Evolutionary conservation across 2,888 invertebrate genomes (phyloP).

Genomic region (Stenurella melanura): DNA sequence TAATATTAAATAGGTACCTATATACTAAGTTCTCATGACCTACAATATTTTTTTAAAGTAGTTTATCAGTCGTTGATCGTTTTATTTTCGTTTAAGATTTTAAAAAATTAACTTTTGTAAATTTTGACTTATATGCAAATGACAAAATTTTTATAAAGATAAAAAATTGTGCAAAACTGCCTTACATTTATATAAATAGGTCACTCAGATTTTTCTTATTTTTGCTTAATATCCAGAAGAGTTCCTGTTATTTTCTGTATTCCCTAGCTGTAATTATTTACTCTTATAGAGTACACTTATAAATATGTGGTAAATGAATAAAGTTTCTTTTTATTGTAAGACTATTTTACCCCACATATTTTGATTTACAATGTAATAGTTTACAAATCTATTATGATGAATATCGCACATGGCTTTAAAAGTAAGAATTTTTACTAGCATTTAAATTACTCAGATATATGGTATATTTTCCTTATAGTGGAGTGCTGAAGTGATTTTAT

Average conservation of each 20-base stretch:
- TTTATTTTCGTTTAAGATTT: background rate
- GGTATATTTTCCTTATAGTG: constrained; percentile 41
- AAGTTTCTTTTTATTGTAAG: constrained; percentile 32
- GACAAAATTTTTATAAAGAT: background rate
- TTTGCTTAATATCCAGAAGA: background rate
- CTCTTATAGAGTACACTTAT: constrained; percentile 58
- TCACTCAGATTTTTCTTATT: background rate
- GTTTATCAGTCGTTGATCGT: background rate
- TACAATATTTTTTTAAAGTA: too few relatives aligned
- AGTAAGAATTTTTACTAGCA: constrained; percentile 56
- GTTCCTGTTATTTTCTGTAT: background rate
- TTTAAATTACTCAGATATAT: constrained; percentile 48
- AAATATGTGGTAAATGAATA: constrained; percentile 40
- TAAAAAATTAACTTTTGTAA: constrained; percentile 8
- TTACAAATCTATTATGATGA: constrained; percentile 60
- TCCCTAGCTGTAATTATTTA: constrained; percentile 47
- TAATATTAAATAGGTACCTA: background rate
- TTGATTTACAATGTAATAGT: constrained; percentile 54
- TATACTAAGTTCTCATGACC: background rate
- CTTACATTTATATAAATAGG: constrained; percentile 33
- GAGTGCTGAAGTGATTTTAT: too few relatives aligned
- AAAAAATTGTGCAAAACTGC: constrained; percentile 20
- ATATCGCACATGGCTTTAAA: constrained; percentile 61
- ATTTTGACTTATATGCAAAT: background rate
- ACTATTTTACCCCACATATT: background rate